Percentiles rank a stretch among this genome's conserved stretches.
Conservation (phyloP, 2,888 invertebrate species). For the Scaptomyza tumidula region DNA sequence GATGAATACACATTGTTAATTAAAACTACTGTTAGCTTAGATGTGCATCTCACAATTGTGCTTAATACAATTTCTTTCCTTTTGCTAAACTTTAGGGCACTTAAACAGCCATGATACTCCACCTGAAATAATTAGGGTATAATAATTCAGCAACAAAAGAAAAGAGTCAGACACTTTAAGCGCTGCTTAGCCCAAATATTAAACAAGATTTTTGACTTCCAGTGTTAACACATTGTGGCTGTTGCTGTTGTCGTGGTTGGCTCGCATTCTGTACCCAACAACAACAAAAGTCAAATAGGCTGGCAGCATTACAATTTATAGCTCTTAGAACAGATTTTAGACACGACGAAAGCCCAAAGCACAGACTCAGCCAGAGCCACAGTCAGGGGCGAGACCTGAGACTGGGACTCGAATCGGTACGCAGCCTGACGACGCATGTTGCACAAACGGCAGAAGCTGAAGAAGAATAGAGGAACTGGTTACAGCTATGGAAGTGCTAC, state of each 20-base stretch:
- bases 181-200: constrained; percentile 67
- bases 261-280: constrained; percentile 4
- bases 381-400: constrained; percentile 28
- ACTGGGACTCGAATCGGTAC: constrained; percentile 4
- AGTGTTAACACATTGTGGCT: constrained; percentile 70
- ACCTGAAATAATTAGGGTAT: constrained; percentile 1
- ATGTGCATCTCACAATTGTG: too few species aligned
- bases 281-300: constrained; percentile 15
- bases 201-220: constrained; percentile 76
- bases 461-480: constrained; percentile 65
- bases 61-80: too few species aligned
- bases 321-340: constrained; percentile 76
- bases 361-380: constrained; percentile 14
- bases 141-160: constrained; percentile 26
- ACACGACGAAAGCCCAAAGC: constrained; percentile 67
- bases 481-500: constrained; percentile 75
- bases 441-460: constrained; percentile 15
- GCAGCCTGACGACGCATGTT: constrained; percentile 29
- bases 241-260: constrained; percentile 35
- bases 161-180: constrained; percentile 28
- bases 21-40: too few species aligned
- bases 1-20: too few species aligned
- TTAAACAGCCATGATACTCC: neutral
- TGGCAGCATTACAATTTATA: constrained; percentile 65
- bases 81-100: too few species aligned